Conservation (phyloP, 1,140 invertebrate genomes). For the Eurosta solidaginis region DNA sequence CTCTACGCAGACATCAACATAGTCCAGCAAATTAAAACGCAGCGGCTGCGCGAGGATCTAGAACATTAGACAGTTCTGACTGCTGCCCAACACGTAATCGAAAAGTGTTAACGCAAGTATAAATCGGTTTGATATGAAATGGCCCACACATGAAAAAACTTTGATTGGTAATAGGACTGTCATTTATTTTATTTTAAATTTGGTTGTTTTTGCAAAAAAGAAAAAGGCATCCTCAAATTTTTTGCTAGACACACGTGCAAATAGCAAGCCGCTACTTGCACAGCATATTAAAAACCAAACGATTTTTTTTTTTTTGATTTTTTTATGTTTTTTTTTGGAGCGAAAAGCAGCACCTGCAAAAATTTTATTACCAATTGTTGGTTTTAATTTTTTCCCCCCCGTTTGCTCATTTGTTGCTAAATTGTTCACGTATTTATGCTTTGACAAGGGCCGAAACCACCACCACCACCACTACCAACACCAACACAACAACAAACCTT, state of each 20-base stretch:
- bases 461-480: neutral
- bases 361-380: neutral
- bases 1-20: too few relatives aligned
- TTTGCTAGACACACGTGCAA: neutral
- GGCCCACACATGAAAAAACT: neutral
- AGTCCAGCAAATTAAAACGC: too few relatives aligned
- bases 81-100: too few relatives aligned
- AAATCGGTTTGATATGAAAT: too few relatives aligned
- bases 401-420: neutral
- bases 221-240: neutral
- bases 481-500: neutral
- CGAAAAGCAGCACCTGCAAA: neutral
- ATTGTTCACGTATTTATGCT: neutral
- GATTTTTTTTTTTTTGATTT: neutral
- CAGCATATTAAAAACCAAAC: neutral
- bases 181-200: neutral
- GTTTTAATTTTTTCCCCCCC: neutral
- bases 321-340: neutral
- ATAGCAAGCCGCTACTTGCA: neutral
- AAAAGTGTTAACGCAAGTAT: too few relatives aligned
- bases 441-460: neutral
- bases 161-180: neutral
- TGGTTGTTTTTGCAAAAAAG: too few relatives aligned
- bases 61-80: too few relatives aligned
- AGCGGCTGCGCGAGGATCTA: too few relatives aligned